Evolutionary conservation across 2,888 invertebrate species (phyloP).

Genomic region (Pocota personata): DNA sequence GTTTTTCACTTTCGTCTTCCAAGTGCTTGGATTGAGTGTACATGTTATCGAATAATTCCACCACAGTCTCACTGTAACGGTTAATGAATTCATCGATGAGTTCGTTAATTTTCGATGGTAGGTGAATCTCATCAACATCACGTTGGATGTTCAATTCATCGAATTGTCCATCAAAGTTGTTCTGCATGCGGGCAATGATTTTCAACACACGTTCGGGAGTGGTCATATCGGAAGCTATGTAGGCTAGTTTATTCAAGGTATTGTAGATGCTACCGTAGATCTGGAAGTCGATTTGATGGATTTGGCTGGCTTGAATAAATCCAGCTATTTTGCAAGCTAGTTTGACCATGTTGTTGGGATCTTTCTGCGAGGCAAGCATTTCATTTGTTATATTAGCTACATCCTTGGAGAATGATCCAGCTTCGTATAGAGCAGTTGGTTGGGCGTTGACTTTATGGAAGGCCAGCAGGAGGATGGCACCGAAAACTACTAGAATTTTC

Average conservation of each 20-base stretch:
- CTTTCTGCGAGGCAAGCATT: not conserved
- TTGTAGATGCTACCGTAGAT: not conserved
- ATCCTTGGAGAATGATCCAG: not conserved
- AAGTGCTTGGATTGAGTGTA: not conserved
- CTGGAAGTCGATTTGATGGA: not conserved
- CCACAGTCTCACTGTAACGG: not conserved
- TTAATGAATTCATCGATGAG: constrained; percentile 24
- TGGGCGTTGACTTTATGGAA: not conserved
- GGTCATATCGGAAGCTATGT: not conserved
- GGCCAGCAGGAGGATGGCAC: constrained; percentile 5
- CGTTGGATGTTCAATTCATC: constrained; percentile 8
- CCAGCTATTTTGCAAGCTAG: not conserved
- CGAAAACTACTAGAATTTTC: constrained; percentile 9
- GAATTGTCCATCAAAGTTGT: not conserved
- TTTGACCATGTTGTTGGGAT: not conserved
- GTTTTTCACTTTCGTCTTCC: not conserved
- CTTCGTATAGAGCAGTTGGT: not conserved
- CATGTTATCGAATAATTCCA: not conserved
- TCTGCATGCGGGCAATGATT: not conserved
- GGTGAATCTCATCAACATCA: not conserved
- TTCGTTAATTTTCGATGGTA: constrained; percentile 10
- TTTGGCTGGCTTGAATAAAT: not conserved
- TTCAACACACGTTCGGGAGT: not conserved
- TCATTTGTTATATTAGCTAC: not conserved
- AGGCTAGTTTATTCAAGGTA: not conserved